Percentiles rank a stretch among this genome's conserved stretches.
Evolutionary conservation across 2,888 invertebrate species (phyloP).

Genomic region (Drosophila kuntzei): DNA sequence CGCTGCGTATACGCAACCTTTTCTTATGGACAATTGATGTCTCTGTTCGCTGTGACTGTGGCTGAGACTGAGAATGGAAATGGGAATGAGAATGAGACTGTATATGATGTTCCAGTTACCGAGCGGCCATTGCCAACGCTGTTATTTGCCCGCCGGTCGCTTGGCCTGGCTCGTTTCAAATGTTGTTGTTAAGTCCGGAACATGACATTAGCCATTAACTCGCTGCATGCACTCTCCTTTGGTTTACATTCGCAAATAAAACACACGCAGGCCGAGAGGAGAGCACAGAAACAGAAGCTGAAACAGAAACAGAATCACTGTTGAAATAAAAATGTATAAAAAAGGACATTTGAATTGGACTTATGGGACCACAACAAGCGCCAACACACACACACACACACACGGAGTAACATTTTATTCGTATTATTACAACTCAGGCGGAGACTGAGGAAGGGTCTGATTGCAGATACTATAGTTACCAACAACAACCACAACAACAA

Average conservation of each 20-base stretch:
- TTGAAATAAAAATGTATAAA: conserved; percentile 83
- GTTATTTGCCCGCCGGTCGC: conserved; percentile 66
- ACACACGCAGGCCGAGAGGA: conserved; percentile 59
- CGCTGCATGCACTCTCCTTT: conserved; percentile 76
- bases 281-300: conserved; percentile 18
- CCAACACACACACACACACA: conserved; percentile 38
- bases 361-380: conserved; percentile 81
- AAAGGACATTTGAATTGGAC: conserved; percentile 83
- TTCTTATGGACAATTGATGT: conserved; percentile 82
- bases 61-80: conserved; percentile 6
- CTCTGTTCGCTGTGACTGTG: conserved; percentile 48
- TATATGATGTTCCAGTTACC: conserved; percentile 37
- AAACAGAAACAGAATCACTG: conserved; percentile 71
- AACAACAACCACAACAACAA: conserved; percentile 25
- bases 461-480: conserved; percentile 60
- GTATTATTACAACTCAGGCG: conserved; percentile 65
- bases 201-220: conserved; percentile 83
- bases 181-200: conserved; percentile 81
- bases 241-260: conserved; percentile 83
- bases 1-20: conserved; percentile 79
- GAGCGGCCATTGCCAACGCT: conserved; percentile 31
- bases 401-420: conserved; percentile 75
- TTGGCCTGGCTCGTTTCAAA: conserved; percentile 64
- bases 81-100: conserved; percentile 2
- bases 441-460: conserved; percentile 10